Evolutionary conservation across 1,140 invertebrate species (phyloP), one percentile per base, ranked within the genome.

Genomic region (Penaeus vannamei): DNA sequence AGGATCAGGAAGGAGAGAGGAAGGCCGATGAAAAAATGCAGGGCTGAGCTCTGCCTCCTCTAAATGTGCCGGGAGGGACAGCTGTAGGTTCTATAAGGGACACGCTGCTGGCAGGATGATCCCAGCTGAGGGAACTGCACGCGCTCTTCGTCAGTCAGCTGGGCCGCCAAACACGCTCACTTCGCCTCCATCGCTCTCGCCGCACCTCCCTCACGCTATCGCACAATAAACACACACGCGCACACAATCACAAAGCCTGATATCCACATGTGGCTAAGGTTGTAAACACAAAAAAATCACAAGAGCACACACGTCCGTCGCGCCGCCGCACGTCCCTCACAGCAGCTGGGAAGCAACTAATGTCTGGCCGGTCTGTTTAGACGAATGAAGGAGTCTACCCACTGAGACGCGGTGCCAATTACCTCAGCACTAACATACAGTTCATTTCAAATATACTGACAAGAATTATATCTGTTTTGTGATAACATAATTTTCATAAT

Each of bases 281-380:
- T 8, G n/a, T 79, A 61, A 14, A 86, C 20, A 81, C n/a, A n/a
- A 14, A 77, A 60, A 72, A 59, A 88, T 66, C 23, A 36, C 29
- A 62, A n/a, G 61, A 36, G 42, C 36, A 79, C 87, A 89, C 87
- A 89, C 87, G 36, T 64, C 60, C 36, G 53, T 14, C 17, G 82
- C 81, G 77, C 36, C 87, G n/a, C 53, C 87, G 83, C 84, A 66
- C 72, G 61, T n/a, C 72, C 29, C 72, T 29, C 82, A 85, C 82
- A n/a, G 32, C 87, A 85, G 87, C 87, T 79, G 87, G 87, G 87
- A 89, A 84, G 82, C 87, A 89, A 89, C 87, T 89, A 79, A 89
- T 77, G 60, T 85, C 82, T 85, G 26, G 82, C 69, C 82, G 87
- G 64, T 59, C 61, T 82, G 87, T 84, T 84, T 84, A 84, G 66